Evolutionary conservation across 1,140 invertebrate species (phyloP), one percentile per base, ranked within the genome.

Genomic region (Leptinotarsa lineolata): DNA sequence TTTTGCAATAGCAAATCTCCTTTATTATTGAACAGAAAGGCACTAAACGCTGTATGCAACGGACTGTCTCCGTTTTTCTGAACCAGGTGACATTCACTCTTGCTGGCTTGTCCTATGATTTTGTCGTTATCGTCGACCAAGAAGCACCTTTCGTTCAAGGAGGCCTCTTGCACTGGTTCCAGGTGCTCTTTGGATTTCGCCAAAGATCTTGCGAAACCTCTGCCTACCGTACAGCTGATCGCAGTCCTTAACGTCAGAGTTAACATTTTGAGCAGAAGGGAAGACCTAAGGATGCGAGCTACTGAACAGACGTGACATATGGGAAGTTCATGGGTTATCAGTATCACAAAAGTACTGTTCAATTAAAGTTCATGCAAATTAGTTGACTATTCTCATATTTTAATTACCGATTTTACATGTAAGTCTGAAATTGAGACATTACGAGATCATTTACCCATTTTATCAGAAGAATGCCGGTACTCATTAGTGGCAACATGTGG

Each of bases 41-140:
- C 95, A 86, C 97, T 99, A 83, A 99, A 99, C 3, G 97, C 98
- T 78, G 98, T 88, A 84, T 99, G 98, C 1, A 99, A 86, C 18
- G 89, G 89, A 15, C 94, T 86, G 66, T 85, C 85, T 4, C 90
- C 90, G 77, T 92, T 86, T 1, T 87, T 80, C 44, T 89, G 86
- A 21, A 97, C 91, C 63, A 90, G 86, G 84, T 99, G 98, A 82
- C 97, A 99, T n/a, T 94, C 89, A 76, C 91, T 88, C 85, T 99
- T 99, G 1, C 92, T 91, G 0, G 94, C 93, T 60, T 90, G 86
- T 0, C 97, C 97, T 76, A 95, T 87, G 2, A 92, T 88, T 72
- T 90, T 90, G 83, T 99, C 98, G 78, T 92, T 87, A 66, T 93
- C 90, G 86, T 99, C 92, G 0, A 99, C 94, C 45, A 97, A 85